Percentiles rank a stretch among this genome's conserved stretches.
Conservation (phyloP, 2,797 vertebrate species). For the Pangasius mekongensis region DNA sequence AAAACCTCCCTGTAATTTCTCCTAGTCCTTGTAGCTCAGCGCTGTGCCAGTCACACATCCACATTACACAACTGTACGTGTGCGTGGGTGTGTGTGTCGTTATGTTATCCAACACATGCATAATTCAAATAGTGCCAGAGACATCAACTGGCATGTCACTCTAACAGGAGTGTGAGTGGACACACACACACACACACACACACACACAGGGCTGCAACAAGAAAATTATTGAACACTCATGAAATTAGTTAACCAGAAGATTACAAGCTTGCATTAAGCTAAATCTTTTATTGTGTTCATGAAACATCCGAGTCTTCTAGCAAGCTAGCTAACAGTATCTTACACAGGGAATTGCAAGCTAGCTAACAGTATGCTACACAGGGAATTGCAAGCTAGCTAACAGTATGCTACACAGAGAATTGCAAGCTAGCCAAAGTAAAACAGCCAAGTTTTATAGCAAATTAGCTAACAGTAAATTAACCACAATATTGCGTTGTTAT, state of each 20-base stretch:
- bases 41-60: conserved; percentile 2
- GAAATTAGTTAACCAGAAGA: background rate
- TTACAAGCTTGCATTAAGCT: background rate
- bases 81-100: background rate
- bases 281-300: background rate
- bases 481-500: background rate
- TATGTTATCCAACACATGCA: conserved; percentile 42
- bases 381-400: background rate
- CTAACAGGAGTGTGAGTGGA: conserved; percentile 14
- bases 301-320: background rate
- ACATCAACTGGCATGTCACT: conserved; percentile 38
- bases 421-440: background rate
- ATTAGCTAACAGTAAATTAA: background rate
- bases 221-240: background rate
- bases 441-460: background rate
- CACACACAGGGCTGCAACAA: background rate
- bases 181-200: background rate
- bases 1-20: background rate
- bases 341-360: background rate
- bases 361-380: background rate
- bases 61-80: conserved; percentile 4
- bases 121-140: conserved; percentile 53
- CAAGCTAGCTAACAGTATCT: background rate
- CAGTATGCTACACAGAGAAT: background rate
- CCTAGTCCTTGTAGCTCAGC: conserved; percentile 7